Base-by-base conservation (phyloP, 92 coral and sea anemone species). In the Porites cylindrica region DNA sequence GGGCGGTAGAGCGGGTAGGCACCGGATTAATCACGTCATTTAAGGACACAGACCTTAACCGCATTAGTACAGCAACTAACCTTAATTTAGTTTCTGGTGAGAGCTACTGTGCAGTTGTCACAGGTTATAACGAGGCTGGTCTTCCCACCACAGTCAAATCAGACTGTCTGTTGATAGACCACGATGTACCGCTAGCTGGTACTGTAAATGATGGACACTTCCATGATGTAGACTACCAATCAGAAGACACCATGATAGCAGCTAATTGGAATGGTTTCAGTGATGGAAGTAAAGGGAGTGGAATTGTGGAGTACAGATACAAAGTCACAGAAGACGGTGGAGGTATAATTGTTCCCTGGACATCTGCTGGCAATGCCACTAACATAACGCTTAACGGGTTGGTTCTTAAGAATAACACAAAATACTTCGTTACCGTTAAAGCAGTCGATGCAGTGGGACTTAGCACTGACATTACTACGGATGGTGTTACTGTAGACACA, bases 191-290 rank as follows among this genome's bases (percentile, higher is more conserved):
- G 7, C 94, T 64, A 24, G 88, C 94, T 59, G 99, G 99, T 6
- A 56, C 54, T 24, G 97, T 97, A 32, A 93, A 93, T 52, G 99
- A 97, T 84, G 99, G 99, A 20, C 80, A 75, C 59, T 76, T 92
- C 18, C 81, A 53, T 26, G 99, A 97, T 77, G 78, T 95, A 56
- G 89, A 95, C 76, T 95, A 90, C 66, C 99, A 97, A 83, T 97
- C 99, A 61, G 91, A 91, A 12, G 89, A 91, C 73, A 88, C 90
- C 21, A 76, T 80, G 13, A 88, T 93, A 19, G 84, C 90, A 75
- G 98, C 93, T 12, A 97, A 95, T 88, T 97, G 99, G 99, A 89
- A 93, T 76, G 98, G 98, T 0, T 97, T 97, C 53, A 76, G 63
- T 19, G 99, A 97, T 54, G 98, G 98, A 6, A 72, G 56, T 68